Evolutionary conservation across 37 sponge, comb jelly and placozoan genomes (phyloP), one percentile per base, ranked within the genome.

Genomic region (Haliclona indistincta): DNA sequence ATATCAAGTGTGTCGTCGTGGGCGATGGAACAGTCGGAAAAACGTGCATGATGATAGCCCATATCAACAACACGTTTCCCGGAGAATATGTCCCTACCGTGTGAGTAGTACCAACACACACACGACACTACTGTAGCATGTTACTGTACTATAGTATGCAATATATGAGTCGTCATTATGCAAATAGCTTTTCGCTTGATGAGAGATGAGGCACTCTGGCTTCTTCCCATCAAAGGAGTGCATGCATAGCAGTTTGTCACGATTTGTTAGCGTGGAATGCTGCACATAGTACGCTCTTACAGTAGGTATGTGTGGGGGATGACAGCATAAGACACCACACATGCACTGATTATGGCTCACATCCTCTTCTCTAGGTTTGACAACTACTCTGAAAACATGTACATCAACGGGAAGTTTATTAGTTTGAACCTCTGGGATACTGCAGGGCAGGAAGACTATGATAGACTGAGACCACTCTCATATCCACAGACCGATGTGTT

Each of bases 1-100:
- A 86, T 72, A 84, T 96, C 49, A 96, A 96, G 45, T 93, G 94
- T 62, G 97, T 96, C 17, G 88, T 94, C 0, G 94, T 96, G 3
- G 97, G 97, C 30, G 97, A 96, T 74, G 97, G 94, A 13, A 90
- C 97, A 0, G 97, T 96, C 20, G 97, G 97, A 5, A 96, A 96
- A 65, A 92, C 97, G 0, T 93, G 91, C 56, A 91, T 96, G 79
- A 90, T 96, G 82, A 93, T 96, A 19, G 84, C 88, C 49, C 93
- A 93, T 68, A 94, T 92, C 19, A 93, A 88, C 64, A 93, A 96
- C 70, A 78, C 85, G 8, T 96, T 96, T 38, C 97, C 94, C 34
- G 91, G 97, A 65, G 97, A 96, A 56, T 96, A 96, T 58, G 80
- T 96, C 38, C 97, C 97, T 1, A 96, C 97, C 23, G 97, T 96